These are phyloP conservation scores for Brachypodius melanocephalos DNA, from an alignment of 2,113 vertebrate species.

Conservation along the genomic window DNA sequence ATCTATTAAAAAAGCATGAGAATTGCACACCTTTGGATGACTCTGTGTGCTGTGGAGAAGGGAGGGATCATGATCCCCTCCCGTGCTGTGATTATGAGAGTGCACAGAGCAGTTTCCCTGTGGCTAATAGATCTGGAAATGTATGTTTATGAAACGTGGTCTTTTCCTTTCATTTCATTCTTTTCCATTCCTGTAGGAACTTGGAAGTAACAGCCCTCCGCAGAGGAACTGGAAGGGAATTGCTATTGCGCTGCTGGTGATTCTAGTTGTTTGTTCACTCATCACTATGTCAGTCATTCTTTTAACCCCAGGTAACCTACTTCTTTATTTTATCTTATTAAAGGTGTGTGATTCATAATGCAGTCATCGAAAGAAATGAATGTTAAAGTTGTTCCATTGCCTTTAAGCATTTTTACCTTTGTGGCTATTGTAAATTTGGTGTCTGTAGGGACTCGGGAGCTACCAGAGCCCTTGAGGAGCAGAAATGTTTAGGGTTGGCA, in stretches of 20 bases:
- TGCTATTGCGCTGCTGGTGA: conserved; percentile 96
- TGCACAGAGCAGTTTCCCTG: conserved; percentile 31
- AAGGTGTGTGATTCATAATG: conserved; percentile 21
- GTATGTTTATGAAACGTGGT: conserved; percentile 47
- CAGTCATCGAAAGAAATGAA: conserved; percentile 8
- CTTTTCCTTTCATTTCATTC: conserved; percentile 57
- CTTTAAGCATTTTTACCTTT: neutral
- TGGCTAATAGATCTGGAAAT: conserved; percentile 30
- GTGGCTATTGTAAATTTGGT: neutral
- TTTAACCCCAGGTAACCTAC: conserved; percentile 89
- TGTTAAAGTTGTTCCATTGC: conserved; percentile 11
- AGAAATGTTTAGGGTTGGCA: neutral
- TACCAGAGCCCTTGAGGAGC: neutral
- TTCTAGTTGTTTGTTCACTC: conserved; percentile 95
- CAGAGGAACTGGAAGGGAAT: conserved; percentile 99
- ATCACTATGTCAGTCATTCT: conserved; percentile 99
- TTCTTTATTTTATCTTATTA: conserved; percentile 43
- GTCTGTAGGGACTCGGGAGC: neutral
- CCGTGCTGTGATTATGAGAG: neutral
- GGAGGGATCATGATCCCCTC: conserved; percentile 22
- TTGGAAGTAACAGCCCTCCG: conserved; percentile 89
- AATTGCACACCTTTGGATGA: conserved; percentile 27
- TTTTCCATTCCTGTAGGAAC: conserved; percentile 83
- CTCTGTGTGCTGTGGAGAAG: neutral
- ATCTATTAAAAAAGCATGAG: neutral